Evolutionary conservation across 1,140 invertebrate species (phyloP).

Genomic region (Limonius californicus): DNA sequence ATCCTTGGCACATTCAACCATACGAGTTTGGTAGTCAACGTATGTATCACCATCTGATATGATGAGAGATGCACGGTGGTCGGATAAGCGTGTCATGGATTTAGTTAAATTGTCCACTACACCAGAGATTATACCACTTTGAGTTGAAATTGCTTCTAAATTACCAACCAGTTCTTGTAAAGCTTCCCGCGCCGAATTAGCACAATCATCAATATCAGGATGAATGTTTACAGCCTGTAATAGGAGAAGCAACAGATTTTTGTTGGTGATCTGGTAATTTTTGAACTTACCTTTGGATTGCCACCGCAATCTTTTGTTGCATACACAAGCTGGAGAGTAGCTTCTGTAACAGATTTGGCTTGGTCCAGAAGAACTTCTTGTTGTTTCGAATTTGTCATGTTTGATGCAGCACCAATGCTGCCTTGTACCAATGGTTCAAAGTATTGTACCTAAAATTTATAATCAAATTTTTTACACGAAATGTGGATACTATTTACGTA

Average conservation of each 20-base stretch:
- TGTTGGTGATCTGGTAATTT: too few relatives aligned
- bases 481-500: slow-evolving; percentile 1
- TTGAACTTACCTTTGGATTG: slow-evolving; percentile 71
- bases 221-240: slow-evolving; percentile 69
- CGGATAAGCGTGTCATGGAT: slow-evolving; percentile 76
- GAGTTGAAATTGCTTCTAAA: slow-evolving; percentile 80
- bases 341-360: slow-evolving; percentile 91
- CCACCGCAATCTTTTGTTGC: slow-evolving; percentile 86
- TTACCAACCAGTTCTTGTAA: slow-evolving; percentile 77
- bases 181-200: slow-evolving; percentile 73
- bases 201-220: slow-evolving; percentile 78
- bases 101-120: slow-evolving; percentile 88
- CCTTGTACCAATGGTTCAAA: slow-evolving; percentile 81
- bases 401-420: slow-evolving; percentile 83
- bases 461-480: not conserved
- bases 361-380: slow-evolving; percentile 88
- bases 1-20: slow-evolving; percentile 92
- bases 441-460: slow-evolving; percentile 54
- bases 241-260: too few relatives aligned
- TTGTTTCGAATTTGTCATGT: slow-evolving; percentile 83
- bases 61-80: slow-evolving; percentile 58
- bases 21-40: slow-evolving; percentile 95
- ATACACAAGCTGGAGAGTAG: slow-evolving; percentile 78
- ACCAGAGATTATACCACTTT: slow-evolving; percentile 79
- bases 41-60: slow-evolving; percentile 61